Evolutionary conservation across 23 tunicate genomes (phyloP).

Genomic region (Styela clava): DNA sequence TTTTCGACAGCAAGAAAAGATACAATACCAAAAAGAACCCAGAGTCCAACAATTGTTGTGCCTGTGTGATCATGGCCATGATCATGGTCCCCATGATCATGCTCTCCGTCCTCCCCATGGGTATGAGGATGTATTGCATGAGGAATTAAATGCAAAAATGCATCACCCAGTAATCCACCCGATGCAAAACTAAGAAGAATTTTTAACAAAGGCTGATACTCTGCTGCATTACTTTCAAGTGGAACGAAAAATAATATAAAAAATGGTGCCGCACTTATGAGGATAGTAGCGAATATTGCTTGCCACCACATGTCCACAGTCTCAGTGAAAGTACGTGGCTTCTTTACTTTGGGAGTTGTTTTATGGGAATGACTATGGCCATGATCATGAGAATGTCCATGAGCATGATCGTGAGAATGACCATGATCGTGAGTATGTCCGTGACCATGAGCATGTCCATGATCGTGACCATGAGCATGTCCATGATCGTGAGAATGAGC

Average conservation of each 20-base stretch:
- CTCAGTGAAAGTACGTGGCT: conserved; percentile 52
- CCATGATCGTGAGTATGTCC: conserved; percentile 38
- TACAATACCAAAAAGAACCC: conserved; percentile 91
- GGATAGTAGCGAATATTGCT: conserved; percentile 75
- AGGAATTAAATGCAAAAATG: conserved; percentile 92
- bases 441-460: conserved; percentile 31
- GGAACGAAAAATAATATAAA: conserved; percentile 84
- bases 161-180: conserved; percentile 97
- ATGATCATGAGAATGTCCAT: conserved; percentile 1
- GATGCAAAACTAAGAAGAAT: conserved; percentile 94
- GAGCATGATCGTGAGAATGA: conserved; percentile 30
- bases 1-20: conserved; percentile 80
- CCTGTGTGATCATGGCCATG: conserved; percentile 84
- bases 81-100: conserved; percentile 63
- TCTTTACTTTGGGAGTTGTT: conserved; percentile 17
- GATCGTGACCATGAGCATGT: conserved; percentile 12
- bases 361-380: neutral
- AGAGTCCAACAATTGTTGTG: conserved; percentile 76
- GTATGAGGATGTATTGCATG: conserved; percentile 97
- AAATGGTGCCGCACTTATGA: conserved; percentile 94
- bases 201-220: conserved; percentile 84
- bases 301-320: conserved; percentile 89
- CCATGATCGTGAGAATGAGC: conserved; percentile 34
- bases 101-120: conserved; percentile 53
- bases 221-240: conserved; percentile 86